Evolutionary conservation across 2,888 invertebrate species (phyloP).

Genomic region (Ischnus inquisitorius): DNA sequence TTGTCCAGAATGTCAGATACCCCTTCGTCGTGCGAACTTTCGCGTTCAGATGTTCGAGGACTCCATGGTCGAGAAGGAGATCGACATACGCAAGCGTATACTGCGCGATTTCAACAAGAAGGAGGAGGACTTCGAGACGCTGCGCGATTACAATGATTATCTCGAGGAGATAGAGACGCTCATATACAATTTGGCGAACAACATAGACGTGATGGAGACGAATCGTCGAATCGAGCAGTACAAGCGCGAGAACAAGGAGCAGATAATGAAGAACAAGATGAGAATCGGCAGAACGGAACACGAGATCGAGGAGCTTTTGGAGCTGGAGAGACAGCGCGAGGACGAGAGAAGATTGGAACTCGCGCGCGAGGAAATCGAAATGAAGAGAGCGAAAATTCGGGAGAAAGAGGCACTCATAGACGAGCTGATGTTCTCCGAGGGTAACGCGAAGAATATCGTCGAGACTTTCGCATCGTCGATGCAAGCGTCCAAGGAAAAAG

Average conservation of each 20-base stretch:
- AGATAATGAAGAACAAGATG: slow-evolving; percentile 93
- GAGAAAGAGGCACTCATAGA: slow-evolving; percentile 97
- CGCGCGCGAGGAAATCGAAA: slow-evolving; percentile 87
- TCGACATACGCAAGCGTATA: slow-evolving; percentile 96
- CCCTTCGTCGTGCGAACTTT: slow-evolving; percentile 95
- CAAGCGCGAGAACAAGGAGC: slow-evolving; percentile 95
- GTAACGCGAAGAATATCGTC: slow-evolving; percentile 95
- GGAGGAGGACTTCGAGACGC: slow-evolving; percentile 95
- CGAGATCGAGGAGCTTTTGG: slow-evolving; percentile 94
- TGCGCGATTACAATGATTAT: slow-evolving; percentile 97
- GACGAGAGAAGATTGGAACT: slow-evolving; percentile 91
- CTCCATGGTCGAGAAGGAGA: slow-evolving; percentile 98
- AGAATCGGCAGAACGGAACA: slow-evolving; percentile 93
- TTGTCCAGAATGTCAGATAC: slow-evolving; percentile 97
- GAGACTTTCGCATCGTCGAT: slow-evolving; percentile 91
- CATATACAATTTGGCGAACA: slow-evolving; percentile 95
- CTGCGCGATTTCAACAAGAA: slow-evolving; percentile 97
- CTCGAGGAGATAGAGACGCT: slow-evolving; percentile 97
- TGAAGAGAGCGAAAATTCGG: slow-evolving; percentile 93
- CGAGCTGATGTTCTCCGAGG: slow-evolving; percentile 97
- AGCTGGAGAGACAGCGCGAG: slow-evolving; percentile 92
- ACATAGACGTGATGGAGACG: slow-evolving; percentile 95
- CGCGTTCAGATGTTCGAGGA: slow-evolving; percentile 98
- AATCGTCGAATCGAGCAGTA: slow-evolving; percentile 96
- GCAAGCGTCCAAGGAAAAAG: slow-evolving; percentile 90